Evolutionary conservation across 23 tunicate species (phyloP).

Genomic region (Halocynthia aurantium): DNA sequence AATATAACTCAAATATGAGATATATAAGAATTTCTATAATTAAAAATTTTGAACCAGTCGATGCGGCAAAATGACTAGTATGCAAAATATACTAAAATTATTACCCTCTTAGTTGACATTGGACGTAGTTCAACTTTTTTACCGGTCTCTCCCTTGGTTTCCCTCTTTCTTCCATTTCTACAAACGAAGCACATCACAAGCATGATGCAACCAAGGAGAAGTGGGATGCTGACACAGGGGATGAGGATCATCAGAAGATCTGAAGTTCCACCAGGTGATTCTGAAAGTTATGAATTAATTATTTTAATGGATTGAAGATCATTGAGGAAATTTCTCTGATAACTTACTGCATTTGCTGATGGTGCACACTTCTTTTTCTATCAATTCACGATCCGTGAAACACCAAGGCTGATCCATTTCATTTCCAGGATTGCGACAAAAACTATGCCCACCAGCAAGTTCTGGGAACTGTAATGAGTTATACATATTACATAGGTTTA

Average conservation of each 20-base stretch:
- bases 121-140: slow-evolving; percentile 17
- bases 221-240: slow-evolving; percentile 68
- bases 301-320: not conserved
- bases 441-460: slow-evolving; percentile 85
- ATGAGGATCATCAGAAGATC: slow-evolving; percentile 59
- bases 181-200: slow-evolving; percentile 59
- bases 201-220: slow-evolving; percentile 47
- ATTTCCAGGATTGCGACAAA: slow-evolving; percentile 73
- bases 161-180: slow-evolving; percentile 22
- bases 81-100: too few species aligned
- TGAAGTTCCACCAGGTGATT: slow-evolving; percentile 11
- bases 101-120: not conserved
- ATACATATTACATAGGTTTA: not conserved
- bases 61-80: too few species aligned
- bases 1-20: too few species aligned
- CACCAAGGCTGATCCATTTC: slow-evolving; percentile 77
- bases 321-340: not conserved
- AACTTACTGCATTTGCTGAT: slow-evolving; percentile 68
- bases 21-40: too few species aligned
- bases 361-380: slow-evolving; percentile 34
- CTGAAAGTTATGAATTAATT: not conserved
- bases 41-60: too few species aligned
- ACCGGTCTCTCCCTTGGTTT: slow-evolving; percentile 10
- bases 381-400: slow-evolving; percentile 28
- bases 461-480: slow-evolving; percentile 45